A percentile compares a stretch with the other conserved stretches of the same genome.
These are phyloP conservation scores for Heterodera carotae DNA, from an alignment of 1,140 invertebrate species.

Conservation along the genomic window DNA sequence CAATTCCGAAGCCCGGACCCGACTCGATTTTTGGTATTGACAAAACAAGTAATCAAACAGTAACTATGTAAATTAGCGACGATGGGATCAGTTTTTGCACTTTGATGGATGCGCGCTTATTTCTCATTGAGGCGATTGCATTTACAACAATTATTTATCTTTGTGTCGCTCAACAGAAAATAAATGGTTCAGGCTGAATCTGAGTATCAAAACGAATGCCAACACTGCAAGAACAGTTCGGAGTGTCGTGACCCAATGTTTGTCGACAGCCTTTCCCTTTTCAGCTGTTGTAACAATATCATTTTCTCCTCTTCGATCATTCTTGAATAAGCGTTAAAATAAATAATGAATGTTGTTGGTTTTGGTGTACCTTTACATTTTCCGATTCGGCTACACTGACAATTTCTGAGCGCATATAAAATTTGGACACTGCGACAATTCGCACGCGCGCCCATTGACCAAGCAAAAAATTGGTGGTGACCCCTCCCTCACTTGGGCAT, in stretches of 20 bases:
- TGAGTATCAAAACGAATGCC: background rate
- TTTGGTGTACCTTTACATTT: background rate
- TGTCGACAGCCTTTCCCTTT: background rate
- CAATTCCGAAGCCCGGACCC: too few relatives aligned
- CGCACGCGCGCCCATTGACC: conserved; percentile 50
- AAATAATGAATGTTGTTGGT: background rate
- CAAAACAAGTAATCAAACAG: too few relatives aligned
- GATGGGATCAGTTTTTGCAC: too few relatives aligned
- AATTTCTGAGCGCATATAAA: conserved; percentile 52
- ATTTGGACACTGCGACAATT: conserved; percentile 57
- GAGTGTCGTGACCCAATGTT: background rate
- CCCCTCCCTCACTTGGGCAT: background rate
- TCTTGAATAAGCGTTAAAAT: background rate
- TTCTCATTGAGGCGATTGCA: too few relatives aligned
- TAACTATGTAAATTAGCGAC: too few relatives aligned
- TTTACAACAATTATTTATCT: background rate
- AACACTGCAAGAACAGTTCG: background rate
- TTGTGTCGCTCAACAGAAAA: background rate
- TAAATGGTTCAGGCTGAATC: background rate
- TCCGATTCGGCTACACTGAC: conserved; percentile 3
- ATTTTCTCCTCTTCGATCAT: background rate
- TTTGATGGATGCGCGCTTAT: too few relatives aligned
- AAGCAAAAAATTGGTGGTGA: conserved; percentile 18
- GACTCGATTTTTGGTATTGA: too few relatives aligned
- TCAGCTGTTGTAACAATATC: background rate